A percentile compares a stretch with the other conserved stretches of the same genome.
Evolutionary conservation across 2,797 vertebrate genomes (phyloP).

Genomic region (Myotis vivesi): DNA sequence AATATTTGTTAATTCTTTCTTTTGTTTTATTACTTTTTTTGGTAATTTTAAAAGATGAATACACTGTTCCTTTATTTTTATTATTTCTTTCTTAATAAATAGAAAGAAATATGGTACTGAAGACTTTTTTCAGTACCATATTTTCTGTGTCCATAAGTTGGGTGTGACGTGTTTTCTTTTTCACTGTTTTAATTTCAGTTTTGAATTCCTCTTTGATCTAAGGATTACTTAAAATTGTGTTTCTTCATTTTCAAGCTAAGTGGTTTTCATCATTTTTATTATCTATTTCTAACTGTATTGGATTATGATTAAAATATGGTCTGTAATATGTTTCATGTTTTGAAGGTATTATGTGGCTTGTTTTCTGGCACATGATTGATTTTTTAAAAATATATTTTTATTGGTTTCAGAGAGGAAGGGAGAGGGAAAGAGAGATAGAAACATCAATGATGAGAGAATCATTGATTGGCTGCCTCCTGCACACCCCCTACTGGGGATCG

Average conservation of each 20-base stretch:
- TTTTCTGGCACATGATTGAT: neutral
- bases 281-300: neutral
- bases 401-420: no score
- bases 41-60: neutral
- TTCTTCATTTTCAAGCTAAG: conserved; percentile 2
- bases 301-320: neutral
- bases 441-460: neutral
- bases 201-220: neutral
- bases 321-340: neutral
- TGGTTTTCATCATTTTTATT: neutral
- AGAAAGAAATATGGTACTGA: no score
- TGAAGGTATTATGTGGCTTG: neutral
- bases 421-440: neutral
- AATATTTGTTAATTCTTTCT: neutral
- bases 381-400: neutral
- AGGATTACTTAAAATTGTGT: neutral
- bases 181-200: neutral
- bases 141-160: neutral
- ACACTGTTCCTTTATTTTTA: neutral
- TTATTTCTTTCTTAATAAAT: neutral
- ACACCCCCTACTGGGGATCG: neutral
- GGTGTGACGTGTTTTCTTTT: neutral
- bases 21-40: neutral
- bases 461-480: neutral
- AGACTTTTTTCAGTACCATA: neutral